These are phyloP conservation scores for Spheniscus humboldti DNA, from an alignment of 2,797 vertebrate genomes.

Conservation along the genomic window DNA sequence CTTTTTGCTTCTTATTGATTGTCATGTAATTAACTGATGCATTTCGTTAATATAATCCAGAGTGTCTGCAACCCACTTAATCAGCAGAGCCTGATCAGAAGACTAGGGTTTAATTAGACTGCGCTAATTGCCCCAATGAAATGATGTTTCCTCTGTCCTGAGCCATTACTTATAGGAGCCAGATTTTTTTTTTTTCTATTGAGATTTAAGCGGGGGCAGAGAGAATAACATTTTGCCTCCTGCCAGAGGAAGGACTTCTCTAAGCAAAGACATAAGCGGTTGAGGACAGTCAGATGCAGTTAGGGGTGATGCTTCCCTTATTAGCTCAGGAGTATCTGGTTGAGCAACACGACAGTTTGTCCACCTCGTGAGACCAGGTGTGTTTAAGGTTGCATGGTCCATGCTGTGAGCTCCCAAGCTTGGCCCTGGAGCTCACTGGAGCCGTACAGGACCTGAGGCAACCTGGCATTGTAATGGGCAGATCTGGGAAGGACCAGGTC, in stretches of 20 bases:
- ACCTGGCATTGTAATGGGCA: not conserved
- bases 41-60: conserved; percentile 31
- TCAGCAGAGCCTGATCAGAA: conserved; percentile 47
- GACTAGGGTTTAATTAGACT: conserved; percentile 49
- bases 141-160: conserved; percentile 37
- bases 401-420: not conserved
- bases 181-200: not conserved
- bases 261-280: not conserved
- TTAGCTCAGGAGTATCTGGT: not conserved
- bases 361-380: not conserved
- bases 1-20: conserved; percentile 64
- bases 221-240: conserved; percentile 19
- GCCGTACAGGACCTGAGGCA: not conserved
- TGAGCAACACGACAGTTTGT: not conserved
- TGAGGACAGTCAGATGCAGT: not conserved
- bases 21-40: conserved; percentile 62
- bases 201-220: conserved; percentile 3
- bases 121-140: conserved; percentile 54
- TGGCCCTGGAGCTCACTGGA: not conserved
- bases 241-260: not conserved
- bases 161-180: not conserved
- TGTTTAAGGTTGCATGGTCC: not conserved
- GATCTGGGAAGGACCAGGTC: not conserved
- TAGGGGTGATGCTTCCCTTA: not conserved
- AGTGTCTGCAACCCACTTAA: conserved; percentile 45